phyloP scores from a whole-genome alignment of 2,888 invertebrate genomes.

The Geotrupes spiniger region DNA sequence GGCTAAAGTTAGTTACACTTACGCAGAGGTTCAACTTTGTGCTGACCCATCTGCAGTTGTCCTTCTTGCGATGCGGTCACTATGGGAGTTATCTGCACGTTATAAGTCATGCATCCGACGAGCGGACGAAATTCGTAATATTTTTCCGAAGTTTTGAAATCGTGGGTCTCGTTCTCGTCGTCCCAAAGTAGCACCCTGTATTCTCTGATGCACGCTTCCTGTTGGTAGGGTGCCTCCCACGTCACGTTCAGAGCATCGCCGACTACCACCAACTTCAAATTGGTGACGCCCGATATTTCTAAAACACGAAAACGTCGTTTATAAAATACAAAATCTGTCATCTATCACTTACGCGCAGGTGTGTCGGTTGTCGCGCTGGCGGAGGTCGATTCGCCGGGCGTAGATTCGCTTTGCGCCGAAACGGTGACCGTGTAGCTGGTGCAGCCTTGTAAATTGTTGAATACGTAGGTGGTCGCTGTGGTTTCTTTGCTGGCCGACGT shows the following conservation, averaged over 20 bases:
- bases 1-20: too few relatives aligned
- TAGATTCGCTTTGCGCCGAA: constrained; percentile 9
- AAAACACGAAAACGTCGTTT: background rate
- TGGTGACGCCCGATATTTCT: constrained; percentile 6
- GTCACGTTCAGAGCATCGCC: constrained; percentile 10
- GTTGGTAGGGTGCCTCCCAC: constrained; percentile 15
- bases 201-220: constrained; percentile 9
- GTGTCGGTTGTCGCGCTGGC: background rate
- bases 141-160: constrained; percentile 1
- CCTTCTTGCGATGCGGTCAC: background rate
- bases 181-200: constrained; percentile 15
- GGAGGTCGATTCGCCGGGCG: background rate
- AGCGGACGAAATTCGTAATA: constrained; percentile 9
- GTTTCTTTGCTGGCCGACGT: background rate
- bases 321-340: too few relatives aligned
- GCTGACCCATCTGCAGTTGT: background rate
- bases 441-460: constrained; percentile 21
- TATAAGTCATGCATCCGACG: constrained; percentile 12
- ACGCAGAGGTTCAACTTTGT: background rate
- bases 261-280: background rate
- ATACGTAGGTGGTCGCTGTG: constrained; percentile 5
- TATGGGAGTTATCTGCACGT: constrained; percentile 11
- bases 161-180: background rate
- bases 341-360: constrained; percentile 10
- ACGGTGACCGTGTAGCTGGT: constrained; percentile 19